Percentiles rank a stretch among this genome's conserved stretches.
phyloP scores from a whole-genome alignment of 2,888 invertebrate species.

The Apamea anceps region DNA sequence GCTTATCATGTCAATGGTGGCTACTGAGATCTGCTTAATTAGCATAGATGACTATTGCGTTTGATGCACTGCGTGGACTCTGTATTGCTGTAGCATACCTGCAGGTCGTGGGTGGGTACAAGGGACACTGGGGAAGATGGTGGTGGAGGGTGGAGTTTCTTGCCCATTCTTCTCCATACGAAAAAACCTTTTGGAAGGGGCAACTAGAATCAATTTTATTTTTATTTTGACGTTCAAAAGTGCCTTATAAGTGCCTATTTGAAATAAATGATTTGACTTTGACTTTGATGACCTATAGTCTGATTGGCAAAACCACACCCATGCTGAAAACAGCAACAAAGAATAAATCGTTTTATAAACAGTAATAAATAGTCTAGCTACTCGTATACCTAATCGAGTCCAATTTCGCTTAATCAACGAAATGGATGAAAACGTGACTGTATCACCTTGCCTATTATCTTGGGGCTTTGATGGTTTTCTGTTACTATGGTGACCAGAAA shows the following conservation, averaged over 20 bases:
- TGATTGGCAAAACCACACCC: neutral
- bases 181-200: too few species aligned
- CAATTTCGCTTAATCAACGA: constrained; percentile 40
- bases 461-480: neutral
- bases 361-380: neutral
- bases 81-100: neutral
- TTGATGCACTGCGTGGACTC: neutral
- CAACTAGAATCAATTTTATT: too few species aligned
- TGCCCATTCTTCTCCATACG: too few species aligned
- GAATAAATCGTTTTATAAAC: neutral
- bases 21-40: too few species aligned
- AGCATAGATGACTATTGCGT: neutral
- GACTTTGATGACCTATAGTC: neutral
- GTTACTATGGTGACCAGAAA: neutral
- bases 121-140: neutral
- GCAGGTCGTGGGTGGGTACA: too few species aligned
- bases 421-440: constrained; percentile 30
- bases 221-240: too few species aligned
- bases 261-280: too few species aligned
- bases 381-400: constrained; percentile 9
- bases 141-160: too few species aligned
- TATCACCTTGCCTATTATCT: constrained; percentile 21
- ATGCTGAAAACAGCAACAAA: neutral
- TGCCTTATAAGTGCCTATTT: too few species aligned
- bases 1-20: neutral